Percentiles rank a stretch among this genome's conserved stretches.
Conservation (phyloP, 2,888 invertebrate genomes). For the Acleris cristana region DNA sequence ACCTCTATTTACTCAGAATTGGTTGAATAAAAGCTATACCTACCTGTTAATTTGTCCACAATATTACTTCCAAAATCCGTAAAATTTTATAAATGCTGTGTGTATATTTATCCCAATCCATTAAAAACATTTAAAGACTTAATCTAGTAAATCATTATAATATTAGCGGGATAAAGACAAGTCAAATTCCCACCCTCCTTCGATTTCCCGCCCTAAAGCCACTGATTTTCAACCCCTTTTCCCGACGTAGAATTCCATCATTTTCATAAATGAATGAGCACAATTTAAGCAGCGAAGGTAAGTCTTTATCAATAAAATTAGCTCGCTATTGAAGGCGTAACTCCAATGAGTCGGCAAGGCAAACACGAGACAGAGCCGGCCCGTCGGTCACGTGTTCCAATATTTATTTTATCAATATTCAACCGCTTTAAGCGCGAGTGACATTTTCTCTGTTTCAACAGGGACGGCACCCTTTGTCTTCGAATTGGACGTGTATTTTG, state of each 20-base stretch:
- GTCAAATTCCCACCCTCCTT: no score
- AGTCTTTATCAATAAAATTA: constrained; percentile 38
- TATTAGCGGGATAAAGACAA: no score
- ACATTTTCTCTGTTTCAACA: constrained; percentile 48
- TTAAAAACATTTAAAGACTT: no score
- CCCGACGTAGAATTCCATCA: constrained; percentile 10
- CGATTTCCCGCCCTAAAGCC: neutral
- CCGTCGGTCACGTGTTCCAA: constrained; percentile 67
- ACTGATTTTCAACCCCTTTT: constrained; percentile 21
- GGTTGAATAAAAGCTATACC: no score
- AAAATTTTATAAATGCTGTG: no score
- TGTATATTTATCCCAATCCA: no score
- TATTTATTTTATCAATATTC: constrained; percentile 79
- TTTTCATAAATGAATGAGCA: constrained; percentile 36
- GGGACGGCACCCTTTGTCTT: constrained; percentile 40
- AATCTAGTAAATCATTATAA: no score
- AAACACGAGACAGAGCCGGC: constrained; percentile 48
- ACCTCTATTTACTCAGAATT: no score
- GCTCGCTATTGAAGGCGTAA: constrained; percentile 36
- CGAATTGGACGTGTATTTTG: constrained; percentile 29
- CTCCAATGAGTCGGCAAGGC: constrained; percentile 39
- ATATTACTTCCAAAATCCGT: no score
- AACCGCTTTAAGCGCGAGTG: constrained; percentile 58
- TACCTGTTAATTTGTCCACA: no score
- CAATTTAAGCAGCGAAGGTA: constrained; percentile 34